phyloP scores from a whole-genome alignment of 2,797 vertebrate species.

The Scarus forsteni region DNA sequence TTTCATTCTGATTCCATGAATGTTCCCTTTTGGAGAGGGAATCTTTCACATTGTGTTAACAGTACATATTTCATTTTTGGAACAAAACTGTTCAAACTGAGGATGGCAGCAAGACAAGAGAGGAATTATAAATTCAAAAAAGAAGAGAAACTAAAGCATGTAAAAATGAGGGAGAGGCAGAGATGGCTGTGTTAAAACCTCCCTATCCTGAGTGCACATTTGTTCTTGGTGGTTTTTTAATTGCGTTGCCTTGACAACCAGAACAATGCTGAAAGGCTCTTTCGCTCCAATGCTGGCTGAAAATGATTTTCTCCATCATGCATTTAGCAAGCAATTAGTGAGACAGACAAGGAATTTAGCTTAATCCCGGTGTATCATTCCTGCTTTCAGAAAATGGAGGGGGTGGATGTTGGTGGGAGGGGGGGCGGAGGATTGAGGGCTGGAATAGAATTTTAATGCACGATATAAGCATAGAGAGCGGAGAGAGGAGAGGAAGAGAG shows the following conservation, averaged over 20 bases:
- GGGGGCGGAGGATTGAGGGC: conserved; percentile 19
- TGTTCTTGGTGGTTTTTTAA: conserved; percentile 71
- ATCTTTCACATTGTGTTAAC: conserved; percentile 31
- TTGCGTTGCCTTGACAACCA: conserved; percentile 79
- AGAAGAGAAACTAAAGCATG: conserved; percentile 37
- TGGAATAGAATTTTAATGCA: conserved; percentile 69
- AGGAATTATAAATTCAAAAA: conserved; percentile 49
- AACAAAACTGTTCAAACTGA: conserved; percentile 45
- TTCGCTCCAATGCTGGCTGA: conserved; percentile 68
- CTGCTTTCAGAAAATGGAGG: conserved; percentile 70
- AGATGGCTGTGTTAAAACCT: conserved; percentile 52
- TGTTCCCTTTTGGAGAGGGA: conserved; percentile 6
- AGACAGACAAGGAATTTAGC: conserved; percentile 79
- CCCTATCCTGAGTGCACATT: conserved; percentile 72
- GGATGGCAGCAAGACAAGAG: conserved; percentile 45
- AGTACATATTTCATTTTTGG: conserved; percentile 22
- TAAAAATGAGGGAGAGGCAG: conserved; percentile 42
- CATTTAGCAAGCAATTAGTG: conserved; percentile 81
- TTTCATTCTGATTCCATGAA: conserved; percentile 19
- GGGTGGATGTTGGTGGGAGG: conserved; percentile 42
- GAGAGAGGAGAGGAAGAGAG: conserved; percentile 20
- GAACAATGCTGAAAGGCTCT: conserved; percentile 80
- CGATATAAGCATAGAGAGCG: conserved; percentile 20
- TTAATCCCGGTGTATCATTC: conserved; percentile 73
- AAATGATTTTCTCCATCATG: conserved; percentile 82